Evolutionary conservation across 1,140 invertebrate genomes (phyloP).

Genomic region (Drosophila pandora): DNA sequence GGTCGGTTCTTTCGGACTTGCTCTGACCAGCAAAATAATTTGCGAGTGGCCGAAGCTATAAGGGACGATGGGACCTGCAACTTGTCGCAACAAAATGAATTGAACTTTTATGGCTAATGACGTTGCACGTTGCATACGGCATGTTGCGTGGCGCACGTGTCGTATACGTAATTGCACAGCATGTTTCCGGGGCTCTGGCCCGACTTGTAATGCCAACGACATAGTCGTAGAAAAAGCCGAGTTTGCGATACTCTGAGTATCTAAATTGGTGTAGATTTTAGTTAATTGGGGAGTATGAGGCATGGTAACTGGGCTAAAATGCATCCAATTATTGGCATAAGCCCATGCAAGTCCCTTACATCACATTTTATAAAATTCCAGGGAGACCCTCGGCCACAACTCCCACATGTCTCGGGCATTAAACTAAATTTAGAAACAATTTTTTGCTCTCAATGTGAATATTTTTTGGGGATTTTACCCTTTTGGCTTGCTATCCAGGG

Average conservation of each 20-base stretch:
- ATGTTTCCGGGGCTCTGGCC: conserved; percentile 41
- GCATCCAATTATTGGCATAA: not conserved
- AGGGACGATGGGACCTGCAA: conserved; percentile 25
- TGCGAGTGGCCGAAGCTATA: conserved; percentile 18
- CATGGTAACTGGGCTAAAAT: not conserved
- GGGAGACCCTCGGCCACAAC: conserved; percentile 12
- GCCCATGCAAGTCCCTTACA: not conserved
- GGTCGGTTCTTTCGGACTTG: conserved; percentile 37
- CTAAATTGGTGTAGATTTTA: not conserved
- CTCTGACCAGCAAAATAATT: conserved; percentile 59
- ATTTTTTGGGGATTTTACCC: conserved; percentile 13
- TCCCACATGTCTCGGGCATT: conserved; percentile 22
- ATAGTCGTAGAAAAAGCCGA: not conserved
- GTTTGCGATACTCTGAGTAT: conserved; percentile 10
- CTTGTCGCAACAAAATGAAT: conserved; percentile 66
- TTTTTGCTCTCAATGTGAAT: conserved; percentile 20
- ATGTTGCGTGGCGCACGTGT: conserved; percentile 56
- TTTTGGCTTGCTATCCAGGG: not conserved
- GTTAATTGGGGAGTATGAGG: not conserved
- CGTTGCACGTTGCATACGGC: conserved; percentile 42
- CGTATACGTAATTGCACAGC: conserved; percentile 69
- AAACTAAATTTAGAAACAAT: conserved; percentile 25
- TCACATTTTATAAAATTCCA: not conserved
- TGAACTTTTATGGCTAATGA: conserved; percentile 66
- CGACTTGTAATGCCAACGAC: conserved; percentile 28